Base-by-base conservation (phyloP, 2,888 invertebrate species). In the Homarus gammarus region DNA sequence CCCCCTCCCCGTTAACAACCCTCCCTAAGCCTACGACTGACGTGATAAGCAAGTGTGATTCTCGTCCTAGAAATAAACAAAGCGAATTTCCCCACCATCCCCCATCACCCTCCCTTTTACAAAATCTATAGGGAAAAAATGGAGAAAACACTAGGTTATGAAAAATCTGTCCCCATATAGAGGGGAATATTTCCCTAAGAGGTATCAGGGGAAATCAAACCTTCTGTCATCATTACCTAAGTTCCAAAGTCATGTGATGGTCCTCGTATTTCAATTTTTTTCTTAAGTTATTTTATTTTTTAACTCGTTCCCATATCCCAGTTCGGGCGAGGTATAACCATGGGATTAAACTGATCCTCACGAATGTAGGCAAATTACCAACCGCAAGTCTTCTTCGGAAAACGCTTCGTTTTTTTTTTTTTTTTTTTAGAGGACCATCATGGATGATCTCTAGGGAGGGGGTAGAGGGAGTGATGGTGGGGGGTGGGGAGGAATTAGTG, bases 1-100 rank as follows among this genome's bases (percentile, higher is more conserved):
- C 31, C 22, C 70, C 31, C 36, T 10, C 27, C 70, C 22, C 68
- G 68, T 33, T 68, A 68, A 27, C 2, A 31, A 44, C 6, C 40
- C 38, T 73, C 27, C 10, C 36, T 84, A 87, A 87, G 87, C 72
- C 87, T 72, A 56, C 87, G 27, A 81, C 70, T 79, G 87, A 81
- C 81, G 81, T 75, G 87, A 73, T 70, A 40, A 56, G 81, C 79
- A 87, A 79, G 73, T 72, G 38, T 40, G 49, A 49, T 33, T 84
- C 33, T 27, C n/a, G 31, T 49, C 40, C 33, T 72, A 70, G 64
- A 64, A 40, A 70, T 79, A 78, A 87, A 87, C 81, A 87, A 87
- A 72, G 36, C 6, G n/a, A 33, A 22, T 38, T 81, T 64, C 44
- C 64, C 81, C 61, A 15, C 18, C 27, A 12, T 6, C 44, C 3